Conservation (phyloP, 2,113 vertebrate genomes). For the Salvator merianae region DNA sequence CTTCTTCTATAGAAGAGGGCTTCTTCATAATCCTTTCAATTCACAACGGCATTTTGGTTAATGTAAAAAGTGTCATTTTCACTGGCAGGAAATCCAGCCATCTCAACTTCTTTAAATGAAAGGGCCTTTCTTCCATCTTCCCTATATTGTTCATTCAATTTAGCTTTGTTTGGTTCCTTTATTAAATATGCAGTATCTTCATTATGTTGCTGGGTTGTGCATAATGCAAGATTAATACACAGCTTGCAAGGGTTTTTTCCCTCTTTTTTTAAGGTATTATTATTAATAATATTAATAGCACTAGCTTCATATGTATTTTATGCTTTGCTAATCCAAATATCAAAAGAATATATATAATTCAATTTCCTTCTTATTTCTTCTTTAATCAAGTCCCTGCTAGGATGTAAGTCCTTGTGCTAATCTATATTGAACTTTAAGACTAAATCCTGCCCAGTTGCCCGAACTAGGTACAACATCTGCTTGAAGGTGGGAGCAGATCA, state of each 20-base stretch:
- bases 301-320: conserved; percentile 37
- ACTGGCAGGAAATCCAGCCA: conserved; percentile 29
- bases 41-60: conserved; percentile 67
- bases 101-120: conserved; percentile 23
- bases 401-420: conserved; percentile 12
- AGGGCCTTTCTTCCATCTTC: conserved; percentile 27
- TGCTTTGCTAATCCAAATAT: conserved; percentile 67
- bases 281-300: conserved; percentile 74
- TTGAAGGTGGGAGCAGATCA: not conserved
- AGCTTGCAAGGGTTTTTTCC: conserved; percentile 56
- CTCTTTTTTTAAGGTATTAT: conserved; percentile 31
- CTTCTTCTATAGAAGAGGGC: conserved; percentile 48
- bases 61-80: conserved; percentile 62
- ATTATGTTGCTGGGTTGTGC: conserved; percentile 64
- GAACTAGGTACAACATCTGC: not conserved
- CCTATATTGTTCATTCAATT: conserved; percentile 60
- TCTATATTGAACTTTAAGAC: not conserved
- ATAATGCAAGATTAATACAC: conserved; percentile 71
- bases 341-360: conserved; percentile 61
- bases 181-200: conserved; percentile 77
- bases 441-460: not conserved
- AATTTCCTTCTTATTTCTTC: conserved; percentile 21
- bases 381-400: conserved; percentile 15
- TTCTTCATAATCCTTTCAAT: conserved; percentile 60
- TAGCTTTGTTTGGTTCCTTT: conserved; percentile 64